Evolutionary conservation across 2,113 vertebrate species (phyloP).

Genomic region (Fulica atra): DNA sequence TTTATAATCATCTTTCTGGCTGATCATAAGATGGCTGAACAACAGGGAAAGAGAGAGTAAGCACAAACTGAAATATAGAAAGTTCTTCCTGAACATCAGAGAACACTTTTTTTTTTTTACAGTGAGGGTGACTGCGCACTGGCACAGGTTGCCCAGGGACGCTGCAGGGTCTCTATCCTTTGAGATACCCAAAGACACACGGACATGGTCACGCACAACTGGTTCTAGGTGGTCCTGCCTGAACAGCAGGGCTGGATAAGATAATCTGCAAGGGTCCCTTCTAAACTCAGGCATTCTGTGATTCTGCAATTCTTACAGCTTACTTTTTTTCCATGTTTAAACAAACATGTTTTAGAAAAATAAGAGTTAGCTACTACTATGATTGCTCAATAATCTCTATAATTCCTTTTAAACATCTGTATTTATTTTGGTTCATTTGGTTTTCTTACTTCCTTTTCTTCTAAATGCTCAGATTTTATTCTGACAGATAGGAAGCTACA

Average conservation of each 20-base stretch:
- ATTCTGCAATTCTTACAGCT: not conserved
- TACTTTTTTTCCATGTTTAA: not conserved
- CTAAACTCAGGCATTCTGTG: not conserved
- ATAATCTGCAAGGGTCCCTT: not conserved
- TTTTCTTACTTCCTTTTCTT: not conserved
- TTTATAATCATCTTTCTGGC: not conserved
- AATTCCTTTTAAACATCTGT: not conserved
- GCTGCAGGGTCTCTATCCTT: not conserved
- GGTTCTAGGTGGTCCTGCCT: not conserved
- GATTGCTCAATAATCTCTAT: not conserved
- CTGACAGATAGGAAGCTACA: not conserved
- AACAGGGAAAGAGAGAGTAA: not conserved
- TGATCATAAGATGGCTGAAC: not conserved
- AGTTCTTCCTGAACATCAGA: not conserved
- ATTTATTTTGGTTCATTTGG: not conserved
- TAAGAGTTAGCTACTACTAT: not conserved
- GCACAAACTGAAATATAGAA: not conserved
- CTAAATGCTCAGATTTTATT: not conserved
- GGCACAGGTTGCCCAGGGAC: not conserved
- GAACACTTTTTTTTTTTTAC: not conserved
- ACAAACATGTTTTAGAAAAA: not conserved
- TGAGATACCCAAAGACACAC: not conserved
- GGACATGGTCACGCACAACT: accelerated
- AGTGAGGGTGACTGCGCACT: not conserved
- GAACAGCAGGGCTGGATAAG: accelerated